These are phyloP conservation scores for Prunella fulvescens DNA, from an alignment of 2,113 vertebrate genomes.

Conservation along the genomic window DNA sequence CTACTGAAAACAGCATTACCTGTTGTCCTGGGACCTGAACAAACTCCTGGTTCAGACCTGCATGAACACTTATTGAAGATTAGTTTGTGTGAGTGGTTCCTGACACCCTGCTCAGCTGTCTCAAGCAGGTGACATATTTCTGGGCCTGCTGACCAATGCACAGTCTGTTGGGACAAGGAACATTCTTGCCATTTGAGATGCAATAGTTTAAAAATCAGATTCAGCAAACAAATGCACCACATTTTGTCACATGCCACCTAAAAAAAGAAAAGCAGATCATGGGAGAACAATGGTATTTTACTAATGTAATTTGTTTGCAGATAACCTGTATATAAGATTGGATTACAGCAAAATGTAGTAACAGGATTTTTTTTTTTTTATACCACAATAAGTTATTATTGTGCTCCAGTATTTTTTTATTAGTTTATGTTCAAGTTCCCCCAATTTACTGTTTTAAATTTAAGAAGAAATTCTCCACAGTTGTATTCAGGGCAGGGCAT, in stretches of 20 bases:
- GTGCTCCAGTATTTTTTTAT: neutral
- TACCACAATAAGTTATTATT: neutral
- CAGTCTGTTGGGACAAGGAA: neutral
- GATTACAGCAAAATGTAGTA: neutral
- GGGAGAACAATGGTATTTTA: neutral
- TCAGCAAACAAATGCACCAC: neutral
- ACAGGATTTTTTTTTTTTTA: neutral
- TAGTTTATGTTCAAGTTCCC: neutral
- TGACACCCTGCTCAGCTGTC: neutral
- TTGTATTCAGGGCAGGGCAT: neutral
- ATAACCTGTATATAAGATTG: neutral
- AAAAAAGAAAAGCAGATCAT: neutral
- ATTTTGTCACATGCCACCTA: fast-evolving
- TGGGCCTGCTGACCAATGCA: neutral
- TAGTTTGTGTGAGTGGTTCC: neutral
- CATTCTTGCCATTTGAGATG: neutral
- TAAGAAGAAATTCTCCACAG: neutral
- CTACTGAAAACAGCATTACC: neutral
- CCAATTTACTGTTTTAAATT: neutral
- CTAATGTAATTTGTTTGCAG: neutral
- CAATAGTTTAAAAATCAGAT: neutral
- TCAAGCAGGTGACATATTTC: neutral
- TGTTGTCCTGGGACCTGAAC: neutral
- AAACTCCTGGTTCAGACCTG: neutral
- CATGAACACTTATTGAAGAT: neutral